Base-by-base conservation (phyloP, 2,888 invertebrate species). In the Drosophila kambysellisi region DNA sequence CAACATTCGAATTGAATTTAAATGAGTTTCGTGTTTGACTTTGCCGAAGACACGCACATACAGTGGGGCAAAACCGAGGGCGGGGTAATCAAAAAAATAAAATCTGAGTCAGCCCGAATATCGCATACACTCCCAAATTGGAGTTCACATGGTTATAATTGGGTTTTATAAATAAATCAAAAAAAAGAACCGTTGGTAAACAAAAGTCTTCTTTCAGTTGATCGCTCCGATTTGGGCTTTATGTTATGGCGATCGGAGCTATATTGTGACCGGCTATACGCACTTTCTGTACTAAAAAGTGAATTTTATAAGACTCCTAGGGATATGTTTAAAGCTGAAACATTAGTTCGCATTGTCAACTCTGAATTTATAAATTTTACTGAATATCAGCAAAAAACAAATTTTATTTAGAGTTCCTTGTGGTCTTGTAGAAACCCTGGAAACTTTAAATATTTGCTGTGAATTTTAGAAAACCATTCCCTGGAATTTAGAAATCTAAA, bases 1-100 rank as follows among this genome's bases (percentile, higher is more conserved):
- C 78, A 81, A 88, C 83, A 88, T 88, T 90, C 83, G 78, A 85
- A 86, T 83, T 86, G 90, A 91, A 91, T 91, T 86, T 76, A 89
- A 89, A 91, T 88, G 83, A 88, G 86, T 80, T 82, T 87, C 70
- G 63, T 71, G 74, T 72, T 76, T 48, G 63, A 57, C 81, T 64
- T 53, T 70, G 64, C 59, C 61, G 41, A 33, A 65, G 60, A 59
- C 83, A 73, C 51, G 60, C 57, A 53, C 62, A 53, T n/a, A 66
- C 32, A 57, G 54, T 53, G 48, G 35, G 20, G 61, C 48, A 57
- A 33, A 25, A 29, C 20, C 17, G 9, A 53, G 50, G 39, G 20
- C 33, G 30, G 41, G 32, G 50, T 37, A 30, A 39, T 17, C 46
- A 53, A 20, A 54, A 60, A 46, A 43, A 56, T 54, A 61, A 41